Percentiles rank a stretch among this genome's conserved stretches.
phyloP scores from a whole-genome alignment of 2,797 vertebrate species.

The Falco naumanni region DNA sequence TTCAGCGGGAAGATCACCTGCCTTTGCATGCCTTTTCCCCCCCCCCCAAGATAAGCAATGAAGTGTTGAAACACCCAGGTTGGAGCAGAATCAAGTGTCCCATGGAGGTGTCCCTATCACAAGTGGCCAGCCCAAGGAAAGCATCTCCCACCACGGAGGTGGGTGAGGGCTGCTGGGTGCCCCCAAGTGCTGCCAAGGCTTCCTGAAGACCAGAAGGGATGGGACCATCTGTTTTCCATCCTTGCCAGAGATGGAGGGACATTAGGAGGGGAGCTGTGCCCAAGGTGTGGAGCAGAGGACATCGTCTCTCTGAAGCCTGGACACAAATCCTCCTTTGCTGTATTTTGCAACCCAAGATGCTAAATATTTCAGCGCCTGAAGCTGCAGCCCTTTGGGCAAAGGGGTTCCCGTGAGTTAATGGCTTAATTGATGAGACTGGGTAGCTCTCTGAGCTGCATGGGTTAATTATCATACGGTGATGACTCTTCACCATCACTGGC shows the following conservation, averaged over 20 bases:
- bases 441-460: background rate
- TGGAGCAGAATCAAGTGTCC: background rate
- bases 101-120: background rate
- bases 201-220: background rate
- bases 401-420: background rate
- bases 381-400: background rate
- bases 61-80: background rate
- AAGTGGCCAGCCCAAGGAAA: background rate
- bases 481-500: background rate
- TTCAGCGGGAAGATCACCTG: background rate
- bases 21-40: no score
- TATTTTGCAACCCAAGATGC: background rate
- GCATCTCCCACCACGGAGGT: background rate
- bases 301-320: background rate
- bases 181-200: background rate
- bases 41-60: background rate
- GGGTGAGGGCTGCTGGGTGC: background rate
- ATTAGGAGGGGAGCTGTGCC: background rate
- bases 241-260: background rate
- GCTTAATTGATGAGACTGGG: background rate
- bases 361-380: background rate
- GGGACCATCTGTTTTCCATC: background rate
- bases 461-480: background rate
- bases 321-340: fast-evolving
- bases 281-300: background rate